phyloP scores from a whole-genome alignment of 2,888 invertebrate genomes.

The Dynastes tityus region DNA sequence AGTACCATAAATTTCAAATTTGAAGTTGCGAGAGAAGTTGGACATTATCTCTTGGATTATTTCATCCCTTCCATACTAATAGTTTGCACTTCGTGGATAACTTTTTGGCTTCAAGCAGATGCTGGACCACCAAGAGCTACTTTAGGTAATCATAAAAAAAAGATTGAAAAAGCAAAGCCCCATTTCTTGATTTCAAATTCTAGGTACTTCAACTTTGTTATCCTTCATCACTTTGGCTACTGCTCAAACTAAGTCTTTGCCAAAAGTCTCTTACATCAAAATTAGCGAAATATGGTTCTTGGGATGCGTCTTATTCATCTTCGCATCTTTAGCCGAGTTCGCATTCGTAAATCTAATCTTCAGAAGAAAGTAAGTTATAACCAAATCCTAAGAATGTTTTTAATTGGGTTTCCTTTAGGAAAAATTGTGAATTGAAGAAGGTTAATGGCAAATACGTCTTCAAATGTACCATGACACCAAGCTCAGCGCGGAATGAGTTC shows the following conservation, averaged over 20 bases:
- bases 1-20: slow-evolving; percentile 88
- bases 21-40: slow-evolving; percentile 85
- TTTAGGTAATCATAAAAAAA: slow-evolving; percentile 74
- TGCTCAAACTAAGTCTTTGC: slow-evolving; percentile 87
- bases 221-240: slow-evolving; percentile 91
- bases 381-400: background rate
- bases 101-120: slow-evolving; percentile 91
- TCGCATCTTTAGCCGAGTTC: slow-evolving; percentile 88
- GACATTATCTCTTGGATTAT: slow-evolving; percentile 91
- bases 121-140: slow-evolving; percentile 89
- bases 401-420: background rate
- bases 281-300: slow-evolving; percentile 93
- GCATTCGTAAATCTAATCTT: slow-evolving; percentile 93
- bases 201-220: slow-evolving; percentile 88
- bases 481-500: slow-evolving; percentile 81
- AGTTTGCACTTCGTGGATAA: slow-evolving; percentile 91
- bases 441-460: slow-evolving; percentile 88
- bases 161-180: background rate
- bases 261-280: slow-evolving; percentile 92
- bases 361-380: slow-evolving; percentile 80
- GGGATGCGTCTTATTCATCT: slow-evolving; percentile 88
- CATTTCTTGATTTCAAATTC: slow-evolving; percentile 57
- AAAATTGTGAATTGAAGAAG: slow-evolving; percentile 75
- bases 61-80: slow-evolving; percentile 90
- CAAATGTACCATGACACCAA: slow-evolving; percentile 87